phyloP scores from a whole-genome alignment of 2,888 invertebrate species.

The Acanthoscelides obtectus region DNA sequence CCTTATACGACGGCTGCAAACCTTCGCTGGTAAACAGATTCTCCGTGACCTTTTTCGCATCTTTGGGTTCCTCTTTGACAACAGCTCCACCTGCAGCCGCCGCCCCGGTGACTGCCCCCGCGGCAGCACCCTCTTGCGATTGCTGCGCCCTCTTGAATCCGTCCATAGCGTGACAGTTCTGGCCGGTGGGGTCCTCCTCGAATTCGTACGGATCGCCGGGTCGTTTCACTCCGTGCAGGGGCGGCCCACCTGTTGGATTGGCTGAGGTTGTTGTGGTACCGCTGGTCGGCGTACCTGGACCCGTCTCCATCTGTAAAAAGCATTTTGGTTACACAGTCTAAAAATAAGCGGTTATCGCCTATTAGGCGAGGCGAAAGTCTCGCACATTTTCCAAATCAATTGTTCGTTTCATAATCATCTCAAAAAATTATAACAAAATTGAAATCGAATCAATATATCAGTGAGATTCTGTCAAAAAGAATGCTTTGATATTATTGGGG shows the following conservation, averaged over 20 bases:
- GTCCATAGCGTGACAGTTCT: conserved; percentile 48
- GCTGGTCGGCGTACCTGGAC: background rate
- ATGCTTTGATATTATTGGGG: no score
- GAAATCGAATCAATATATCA: no score
- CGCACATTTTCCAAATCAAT: background rate
- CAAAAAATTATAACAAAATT: no score
- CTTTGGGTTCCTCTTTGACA: conserved; percentile 48
- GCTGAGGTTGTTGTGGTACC: no score
- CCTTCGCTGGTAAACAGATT: conserved; percentile 86
- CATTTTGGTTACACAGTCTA: no score
- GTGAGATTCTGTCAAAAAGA: no score
- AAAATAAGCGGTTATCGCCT: no score
- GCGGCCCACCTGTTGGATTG: conserved; percentile 2
- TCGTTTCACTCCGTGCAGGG: conserved; percentile 42
- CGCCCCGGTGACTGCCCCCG: background rate
- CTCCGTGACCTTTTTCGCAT: conserved; percentile 52
- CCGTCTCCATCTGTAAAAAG: background rate
- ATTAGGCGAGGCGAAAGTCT: no score
- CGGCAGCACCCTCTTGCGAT: conserved; percentile 1
- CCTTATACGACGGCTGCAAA: conserved; percentile 80
- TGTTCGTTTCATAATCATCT: background rate
- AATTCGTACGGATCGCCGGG: conserved; percentile 67
- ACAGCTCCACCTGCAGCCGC: conserved; percentile 24
- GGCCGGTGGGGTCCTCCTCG: conserved; percentile 58
- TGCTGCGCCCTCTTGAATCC: conserved; percentile 47